These are phyloP conservation scores for Solenodon paradoxus DNA, from an alignment of 2,113 vertebrate genomes.

Conservation along the genomic window DNA sequence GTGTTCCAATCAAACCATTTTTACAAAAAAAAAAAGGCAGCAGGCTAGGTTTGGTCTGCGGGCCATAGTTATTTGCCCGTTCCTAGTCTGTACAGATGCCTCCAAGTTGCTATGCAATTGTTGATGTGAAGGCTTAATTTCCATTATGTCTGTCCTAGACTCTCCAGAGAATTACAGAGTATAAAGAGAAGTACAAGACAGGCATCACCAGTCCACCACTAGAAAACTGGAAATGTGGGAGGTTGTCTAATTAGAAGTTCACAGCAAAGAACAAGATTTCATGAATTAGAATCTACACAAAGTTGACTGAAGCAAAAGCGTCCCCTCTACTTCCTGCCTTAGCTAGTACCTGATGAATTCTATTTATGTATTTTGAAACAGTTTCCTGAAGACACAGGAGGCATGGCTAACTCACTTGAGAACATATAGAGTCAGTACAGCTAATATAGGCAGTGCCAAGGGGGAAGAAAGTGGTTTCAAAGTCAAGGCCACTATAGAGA, in stretches of 20 bases:
- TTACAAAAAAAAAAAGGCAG: background rate
- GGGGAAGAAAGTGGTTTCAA: background rate
- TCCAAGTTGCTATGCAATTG: background rate
- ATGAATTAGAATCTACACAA: background rate
- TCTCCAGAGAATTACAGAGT: background rate
- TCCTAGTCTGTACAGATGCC: background rate
- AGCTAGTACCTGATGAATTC: background rate
- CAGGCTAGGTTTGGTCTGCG: background rate
- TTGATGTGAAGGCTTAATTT: background rate
- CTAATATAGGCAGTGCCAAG: background rate
- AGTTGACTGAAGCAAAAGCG: background rate
- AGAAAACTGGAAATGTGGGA: background rate
- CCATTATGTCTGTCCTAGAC: background rate
- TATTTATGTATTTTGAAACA: background rate
- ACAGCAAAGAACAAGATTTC: background rate
- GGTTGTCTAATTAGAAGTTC: background rate
- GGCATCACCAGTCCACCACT: background rate
- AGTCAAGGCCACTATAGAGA: background rate
- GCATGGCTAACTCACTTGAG: background rate
- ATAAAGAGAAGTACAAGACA: background rate
- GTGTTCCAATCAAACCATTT: constrained; percentile 57
- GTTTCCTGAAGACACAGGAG: background rate
- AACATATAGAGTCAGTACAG: background rate
- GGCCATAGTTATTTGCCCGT: background rate
- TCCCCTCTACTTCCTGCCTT: too few species aligned